A percentile compares a stretch with the other conserved stretches of the same genome.
Evolutionary conservation across 1,140 invertebrate species (phyloP).

Genomic region (Cydia amplana): DNA sequence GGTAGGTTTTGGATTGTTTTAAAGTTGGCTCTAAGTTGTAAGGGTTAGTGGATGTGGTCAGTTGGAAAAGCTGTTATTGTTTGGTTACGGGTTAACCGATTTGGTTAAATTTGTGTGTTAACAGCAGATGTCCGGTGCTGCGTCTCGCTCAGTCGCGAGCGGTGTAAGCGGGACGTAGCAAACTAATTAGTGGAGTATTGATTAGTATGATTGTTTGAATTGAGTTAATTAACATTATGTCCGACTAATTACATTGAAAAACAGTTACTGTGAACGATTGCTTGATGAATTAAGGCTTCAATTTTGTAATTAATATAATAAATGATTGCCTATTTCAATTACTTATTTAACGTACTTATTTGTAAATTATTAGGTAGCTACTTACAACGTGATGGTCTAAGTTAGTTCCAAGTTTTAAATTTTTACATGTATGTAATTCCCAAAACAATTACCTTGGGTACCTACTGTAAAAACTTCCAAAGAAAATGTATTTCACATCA

Average conservation of each 20-base stretch:
- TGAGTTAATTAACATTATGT: conserved; percentile 45
- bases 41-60: conserved; percentile 52
- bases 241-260: conserved; percentile 22
- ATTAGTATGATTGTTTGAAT: conserved; percentile 55
- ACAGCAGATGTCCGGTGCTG: conserved; percentile 66
- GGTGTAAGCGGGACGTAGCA: conserved; percentile 39
- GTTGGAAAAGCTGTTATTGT: conserved; percentile 77
- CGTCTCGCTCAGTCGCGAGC: conserved; percentile 46
- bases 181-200: conserved; percentile 60
- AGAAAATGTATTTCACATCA: not conserved
- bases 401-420: too few species aligned
- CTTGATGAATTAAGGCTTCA: conserved; percentile 33
- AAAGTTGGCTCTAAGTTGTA: conserved; percentile 43
- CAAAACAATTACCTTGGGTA: not conserved
- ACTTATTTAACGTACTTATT: too few species aligned
- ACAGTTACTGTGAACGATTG: conserved; percentile 16
- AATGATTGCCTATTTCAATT: not conserved
- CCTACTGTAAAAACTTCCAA: not conserved
- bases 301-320: conserved; percentile 43
- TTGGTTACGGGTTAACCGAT: conserved; percentile 78
- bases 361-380: too few species aligned
- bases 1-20: conserved; percentile 31
- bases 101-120: conserved; percentile 78
- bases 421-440: too few species aligned
- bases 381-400: too few species aligned